A percentile compares a stretch with the other conserved stretches of the same genome.
Evolutionary conservation across 2,888 invertebrate species (phyloP).

Genomic region (Cheilosia urbana): DNA sequence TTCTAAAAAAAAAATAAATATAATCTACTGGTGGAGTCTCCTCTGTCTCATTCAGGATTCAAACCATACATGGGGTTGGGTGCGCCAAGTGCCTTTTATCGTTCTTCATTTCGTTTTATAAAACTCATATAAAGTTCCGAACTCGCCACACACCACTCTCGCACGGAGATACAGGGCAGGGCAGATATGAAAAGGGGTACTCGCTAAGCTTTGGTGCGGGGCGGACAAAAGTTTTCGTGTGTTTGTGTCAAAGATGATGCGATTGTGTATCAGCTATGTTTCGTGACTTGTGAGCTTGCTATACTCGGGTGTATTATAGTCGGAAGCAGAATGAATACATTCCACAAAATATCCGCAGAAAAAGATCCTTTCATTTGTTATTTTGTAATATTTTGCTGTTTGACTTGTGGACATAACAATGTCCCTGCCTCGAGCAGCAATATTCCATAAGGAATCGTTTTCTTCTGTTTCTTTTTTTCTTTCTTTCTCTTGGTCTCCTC

Average conservation of each 20-base stretch:
- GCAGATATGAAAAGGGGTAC: background rate
- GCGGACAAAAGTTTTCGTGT: background rate
- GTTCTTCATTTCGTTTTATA: slow-evolving; percentile 19
- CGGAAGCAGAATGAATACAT: slow-evolving; percentile 6
- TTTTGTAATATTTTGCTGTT: slow-evolving; percentile 20
- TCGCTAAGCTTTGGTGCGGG: background rate
- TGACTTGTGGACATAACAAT: slow-evolving; percentile 13
- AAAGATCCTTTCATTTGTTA: slow-evolving; percentile 10
- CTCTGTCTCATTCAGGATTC: slow-evolving; percentile 1
- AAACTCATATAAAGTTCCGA: slow-evolving; percentile 31
- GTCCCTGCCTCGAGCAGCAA: slow-evolving; percentile 4
- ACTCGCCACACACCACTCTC: background rate
- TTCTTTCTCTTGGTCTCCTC: background rate
- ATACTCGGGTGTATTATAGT: background rate
- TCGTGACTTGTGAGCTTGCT: slow-evolving; percentile 9
- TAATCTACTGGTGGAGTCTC: background rate
- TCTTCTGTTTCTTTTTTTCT: background rate
- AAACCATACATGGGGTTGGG: background rate
- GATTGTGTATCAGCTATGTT: slow-evolving; percentile 18
- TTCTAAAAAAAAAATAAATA: slow-evolving; percentile 5
- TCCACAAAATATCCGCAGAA: slow-evolving; percentile 7
- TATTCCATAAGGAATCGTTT: background rate
- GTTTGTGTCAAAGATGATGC: slow-evolving; percentile 2
- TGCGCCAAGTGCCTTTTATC: slow-evolving; percentile 22
- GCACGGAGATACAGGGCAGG: background rate